Conservation (phyloP, 2,888 invertebrate species). For the Aleiodes alternator region DNA sequence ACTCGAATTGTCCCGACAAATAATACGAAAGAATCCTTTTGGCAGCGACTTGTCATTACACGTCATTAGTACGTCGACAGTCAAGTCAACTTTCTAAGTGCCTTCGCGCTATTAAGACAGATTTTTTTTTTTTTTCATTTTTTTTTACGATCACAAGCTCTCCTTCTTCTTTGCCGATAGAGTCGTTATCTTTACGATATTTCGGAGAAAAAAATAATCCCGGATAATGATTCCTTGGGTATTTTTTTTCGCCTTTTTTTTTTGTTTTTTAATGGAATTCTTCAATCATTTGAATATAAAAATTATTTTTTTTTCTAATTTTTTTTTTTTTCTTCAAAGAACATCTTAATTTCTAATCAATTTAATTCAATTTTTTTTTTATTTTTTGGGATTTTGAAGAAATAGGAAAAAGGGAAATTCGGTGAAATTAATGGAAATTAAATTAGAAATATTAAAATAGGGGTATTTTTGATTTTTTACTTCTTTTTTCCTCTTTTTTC, state of each 20-base stretch:
- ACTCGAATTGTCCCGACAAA: no score
- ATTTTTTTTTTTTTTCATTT: slow-evolving; percentile 43
- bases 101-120: slow-evolving; percentile 47
- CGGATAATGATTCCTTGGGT: neutral
- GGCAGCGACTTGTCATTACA: slow-evolving; percentile 48
- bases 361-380: no score
- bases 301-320: no score
- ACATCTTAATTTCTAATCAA: no score
- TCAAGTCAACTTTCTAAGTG: slow-evolving; percentile 39
- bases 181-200: slow-evolving; percentile 59
- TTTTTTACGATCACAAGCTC: slow-evolving; percentile 43
- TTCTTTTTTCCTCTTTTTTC: no score
- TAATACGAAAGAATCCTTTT: no score
- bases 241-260: neutral
- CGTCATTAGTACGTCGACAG: slow-evolving; percentile 53
- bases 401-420: no score
- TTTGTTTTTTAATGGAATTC: neutral
- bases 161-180: slow-evolving; percentile 57
- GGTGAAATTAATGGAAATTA: no score
- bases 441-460: no score
- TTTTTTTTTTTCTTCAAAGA: no score
- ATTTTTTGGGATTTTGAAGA: no score
- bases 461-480: no score
- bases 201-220: slow-evolving; percentile 35
- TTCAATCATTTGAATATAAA: slow-evolving; percentile 3